phyloP scores from a whole-genome alignment of 1,140 invertebrate genomes.

The Rhynchophorus ferrugineus region DNA sequence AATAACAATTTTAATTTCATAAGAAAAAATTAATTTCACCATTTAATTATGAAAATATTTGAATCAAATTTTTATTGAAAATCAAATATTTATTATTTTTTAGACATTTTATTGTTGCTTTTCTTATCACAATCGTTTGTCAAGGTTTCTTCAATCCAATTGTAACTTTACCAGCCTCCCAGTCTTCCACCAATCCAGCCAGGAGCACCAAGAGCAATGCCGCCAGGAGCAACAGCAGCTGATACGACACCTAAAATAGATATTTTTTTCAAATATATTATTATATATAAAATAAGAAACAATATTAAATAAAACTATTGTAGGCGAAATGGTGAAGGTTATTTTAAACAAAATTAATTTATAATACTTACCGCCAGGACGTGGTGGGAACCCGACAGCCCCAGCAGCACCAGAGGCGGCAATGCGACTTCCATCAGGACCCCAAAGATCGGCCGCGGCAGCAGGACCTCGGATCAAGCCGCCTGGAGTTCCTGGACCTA shows the following conservation, averaged over 20 bases:
- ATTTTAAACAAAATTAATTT: background rate
- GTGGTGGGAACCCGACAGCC: constrained; percentile 26
- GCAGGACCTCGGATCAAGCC: constrained; percentile 29
- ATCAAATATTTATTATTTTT: too few relatives aligned
- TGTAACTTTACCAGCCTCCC: too few relatives aligned
- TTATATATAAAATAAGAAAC: constrained; percentile 10
- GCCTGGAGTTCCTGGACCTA: constrained; percentile 33
- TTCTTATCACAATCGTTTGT: too few relatives aligned
- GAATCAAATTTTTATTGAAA: too few relatives aligned
- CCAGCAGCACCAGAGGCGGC: constrained; percentile 29
- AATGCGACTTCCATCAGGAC: constrained; percentile 34
- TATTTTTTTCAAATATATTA: too few relatives aligned
- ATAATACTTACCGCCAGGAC: constrained; percentile 23
- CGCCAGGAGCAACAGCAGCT: constrained; percentile 29
- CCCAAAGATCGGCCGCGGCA: constrained; percentile 20
- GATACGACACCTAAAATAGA: constrained; percentile 31
- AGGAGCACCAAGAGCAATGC: constrained; percentile 21
- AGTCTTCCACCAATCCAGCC: too few relatives aligned
- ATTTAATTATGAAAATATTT: too few relatives aligned
- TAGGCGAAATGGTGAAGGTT: background rate
- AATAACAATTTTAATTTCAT: too few relatives aligned
- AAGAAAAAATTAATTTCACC: too few relatives aligned
- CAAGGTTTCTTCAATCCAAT: too few relatives aligned
- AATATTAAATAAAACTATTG: constrained; percentile 3
- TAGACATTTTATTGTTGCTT: too few relatives aligned